A percentile compares a stretch with the other conserved stretches of the same genome.
These are phyloP conservation scores for Phymastichus coffea DNA, from an alignment of 1,140 invertebrate species.

Conservation along the genomic window DNA sequence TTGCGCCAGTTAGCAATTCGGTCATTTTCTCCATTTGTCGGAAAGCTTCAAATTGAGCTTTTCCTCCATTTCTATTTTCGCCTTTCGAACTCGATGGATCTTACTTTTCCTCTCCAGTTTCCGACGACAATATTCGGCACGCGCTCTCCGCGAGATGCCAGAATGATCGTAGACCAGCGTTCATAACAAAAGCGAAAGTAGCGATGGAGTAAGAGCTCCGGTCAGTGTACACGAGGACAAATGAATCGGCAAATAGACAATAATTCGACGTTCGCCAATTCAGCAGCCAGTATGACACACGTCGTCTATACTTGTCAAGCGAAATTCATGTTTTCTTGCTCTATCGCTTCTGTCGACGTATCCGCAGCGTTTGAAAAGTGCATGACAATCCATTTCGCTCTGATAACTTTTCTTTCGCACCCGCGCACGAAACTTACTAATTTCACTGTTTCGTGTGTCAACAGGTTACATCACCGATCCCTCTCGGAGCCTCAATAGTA, in stretches of 20 bases:
- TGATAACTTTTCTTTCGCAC: too few species aligned
- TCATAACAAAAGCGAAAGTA: constrained; percentile 1
- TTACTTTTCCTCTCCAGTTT: too few species aligned
- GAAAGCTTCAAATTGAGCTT: too few species aligned
- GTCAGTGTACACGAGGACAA: constrained; percentile 1
- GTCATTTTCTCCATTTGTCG: neutral
- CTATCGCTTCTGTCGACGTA: too few species aligned
- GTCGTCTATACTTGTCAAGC: neutral
- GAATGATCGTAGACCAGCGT: too few species aligned
- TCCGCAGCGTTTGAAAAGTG: too few species aligned
- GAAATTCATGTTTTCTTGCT: neutral
- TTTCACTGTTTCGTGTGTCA: neutral
- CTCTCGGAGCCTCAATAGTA: constrained; percentile 22
- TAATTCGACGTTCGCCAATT: constrained; percentile 14
- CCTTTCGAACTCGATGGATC: too few species aligned
- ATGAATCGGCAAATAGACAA: constrained; percentile 14
- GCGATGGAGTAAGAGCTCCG: neutral
- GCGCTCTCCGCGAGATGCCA: too few species aligned
- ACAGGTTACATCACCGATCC: constrained; percentile 26
- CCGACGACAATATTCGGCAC: too few species aligned
- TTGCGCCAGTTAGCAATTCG: neutral
- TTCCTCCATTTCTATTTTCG: too few species aligned
- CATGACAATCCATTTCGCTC: too few species aligned
- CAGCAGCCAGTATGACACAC: neutral
- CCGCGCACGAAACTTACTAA: too few species aligned